Evolutionary conservation across 2,888 invertebrate genomes (phyloP).

Genomic region (Bombylius major): DNA sequence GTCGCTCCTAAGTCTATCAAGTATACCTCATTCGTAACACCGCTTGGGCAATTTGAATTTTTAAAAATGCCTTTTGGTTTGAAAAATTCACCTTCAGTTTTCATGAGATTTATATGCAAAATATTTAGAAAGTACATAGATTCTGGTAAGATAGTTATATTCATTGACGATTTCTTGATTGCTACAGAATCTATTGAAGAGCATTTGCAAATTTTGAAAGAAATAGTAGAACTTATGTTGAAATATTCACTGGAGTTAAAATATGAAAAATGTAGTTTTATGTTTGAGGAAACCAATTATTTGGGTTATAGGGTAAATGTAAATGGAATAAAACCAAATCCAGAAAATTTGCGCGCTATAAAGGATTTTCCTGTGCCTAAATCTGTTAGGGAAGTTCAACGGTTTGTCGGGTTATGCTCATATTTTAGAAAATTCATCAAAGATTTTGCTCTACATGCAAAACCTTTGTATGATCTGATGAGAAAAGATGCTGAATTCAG

Average conservation of each 20-base stretch:
- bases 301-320: background rate
- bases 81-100: background rate
- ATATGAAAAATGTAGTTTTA: background rate
- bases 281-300: constrained; percentile 1
- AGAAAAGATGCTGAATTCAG: too few species aligned
- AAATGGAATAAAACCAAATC: too few species aligned
- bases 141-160: background rate
- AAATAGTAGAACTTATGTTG: too few species aligned
- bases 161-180: too few species aligned
- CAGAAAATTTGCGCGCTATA: too few species aligned
- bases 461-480: too few species aligned
- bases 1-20: background rate
- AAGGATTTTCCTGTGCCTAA: too few species aligned
- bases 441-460: background rate
- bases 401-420: background rate
- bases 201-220: too few species aligned
- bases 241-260: too few species aligned
- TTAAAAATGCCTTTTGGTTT: background rate
- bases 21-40: background rate
- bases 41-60: background rate
- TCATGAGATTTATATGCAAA: background rate
- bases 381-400: background rate
- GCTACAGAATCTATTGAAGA: too few species aligned
- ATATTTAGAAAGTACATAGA: background rate
- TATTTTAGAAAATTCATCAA: background rate